Base-by-base conservation (phyloP, 1,140 invertebrate genomes). In the Caenorhabditis briggsae region DNA sequence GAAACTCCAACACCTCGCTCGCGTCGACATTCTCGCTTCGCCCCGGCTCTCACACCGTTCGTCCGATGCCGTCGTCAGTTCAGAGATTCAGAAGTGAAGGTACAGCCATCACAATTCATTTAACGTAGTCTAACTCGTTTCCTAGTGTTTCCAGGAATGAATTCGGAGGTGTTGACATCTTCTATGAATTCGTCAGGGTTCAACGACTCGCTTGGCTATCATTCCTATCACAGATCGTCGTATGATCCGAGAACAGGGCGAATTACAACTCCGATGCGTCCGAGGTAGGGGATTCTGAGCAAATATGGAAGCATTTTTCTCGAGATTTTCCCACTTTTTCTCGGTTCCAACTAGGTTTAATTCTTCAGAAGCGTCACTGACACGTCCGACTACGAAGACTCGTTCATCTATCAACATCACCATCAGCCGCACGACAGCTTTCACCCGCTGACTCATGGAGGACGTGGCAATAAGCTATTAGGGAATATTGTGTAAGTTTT, bases 11-110 rank as follows among this genome's bases (percentile, higher is more conserved):
- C 11, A 25, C 46, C 16, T 78, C 70, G 18, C 70, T 78, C 6
- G 70, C 70, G 7, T 50, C 43, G 18, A 25, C 25, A 2, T 78
- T 50, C n/a, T 50, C 70, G 2, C 43, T 50, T 50, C 43, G 70
- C 7, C 50, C 8, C n/a, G 70, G 70, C 3, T 48, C 43, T 20
- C 70, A 78, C 70, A 78, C 70, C 20, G 70, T 78, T n/a, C 43
- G 70, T 20, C 70, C 70, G 70, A 78, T 78, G 58, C 82, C 82
- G 18, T 61, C 55, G 5, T 70, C 85, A 9, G 64, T 86, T 50
- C 85, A 86, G 43, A 82, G 85, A 59, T 86, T 86, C 55, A 16
- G 74, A 50, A 86, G 85, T 41, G 85, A 86, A 86, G 85, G 84
- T 86, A 55, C 50, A 16, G 5, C 3, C 1, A 25, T 33, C 20